A percentile compares a stretch with the other conserved stretches of the same genome.
phyloP scores from a whole-genome alignment of 2,888 invertebrate species.

The Troglohyphantes excavatus region DNA sequence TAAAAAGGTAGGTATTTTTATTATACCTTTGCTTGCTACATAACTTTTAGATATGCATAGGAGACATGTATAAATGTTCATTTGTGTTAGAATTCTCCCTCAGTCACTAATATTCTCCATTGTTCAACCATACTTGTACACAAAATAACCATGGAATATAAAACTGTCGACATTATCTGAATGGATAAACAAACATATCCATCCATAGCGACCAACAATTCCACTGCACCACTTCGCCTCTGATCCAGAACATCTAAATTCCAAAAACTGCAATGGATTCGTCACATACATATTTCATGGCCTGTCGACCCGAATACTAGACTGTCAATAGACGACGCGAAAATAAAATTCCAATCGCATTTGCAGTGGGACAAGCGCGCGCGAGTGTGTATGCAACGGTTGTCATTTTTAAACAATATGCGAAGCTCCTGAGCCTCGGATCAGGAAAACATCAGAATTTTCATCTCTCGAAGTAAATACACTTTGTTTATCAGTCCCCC shows the following conservation, averaged over 20 bases:
- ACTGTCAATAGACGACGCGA: conserved; percentile 19
- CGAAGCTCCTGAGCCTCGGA: background rate
- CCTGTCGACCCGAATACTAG: conserved; percentile 28
- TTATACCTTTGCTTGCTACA: too few relatives aligned
- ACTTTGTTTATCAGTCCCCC: conserved; percentile 35
- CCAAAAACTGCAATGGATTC: conserved; percentile 16
- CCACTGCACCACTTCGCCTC: conserved; percentile 8
- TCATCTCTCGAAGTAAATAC: conserved; percentile 67
- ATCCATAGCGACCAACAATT: background rate
- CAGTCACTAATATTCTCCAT: too few relatives aligned
- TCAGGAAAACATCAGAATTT: conserved; percentile 56
- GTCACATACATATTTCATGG: conserved; percentile 57
- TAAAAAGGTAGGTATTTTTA: too few relatives aligned
- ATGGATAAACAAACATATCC: background rate
- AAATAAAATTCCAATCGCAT: conserved; percentile 37
- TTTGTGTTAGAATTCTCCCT: too few relatives aligned
- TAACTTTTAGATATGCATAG: too few relatives aligned
- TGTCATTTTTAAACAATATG: conserved; percentile 67
- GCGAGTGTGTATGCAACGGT: background rate
- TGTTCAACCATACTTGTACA: too few relatives aligned
- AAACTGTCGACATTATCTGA: too few relatives aligned
- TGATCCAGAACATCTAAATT: background rate
- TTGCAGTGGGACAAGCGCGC: background rate
- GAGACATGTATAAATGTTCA: too few relatives aligned
- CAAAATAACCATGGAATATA: too few relatives aligned